Evolutionary conservation across 2,113 vertebrate genomes (phyloP).

Genomic region (Heterotis niloticus): DNA sequence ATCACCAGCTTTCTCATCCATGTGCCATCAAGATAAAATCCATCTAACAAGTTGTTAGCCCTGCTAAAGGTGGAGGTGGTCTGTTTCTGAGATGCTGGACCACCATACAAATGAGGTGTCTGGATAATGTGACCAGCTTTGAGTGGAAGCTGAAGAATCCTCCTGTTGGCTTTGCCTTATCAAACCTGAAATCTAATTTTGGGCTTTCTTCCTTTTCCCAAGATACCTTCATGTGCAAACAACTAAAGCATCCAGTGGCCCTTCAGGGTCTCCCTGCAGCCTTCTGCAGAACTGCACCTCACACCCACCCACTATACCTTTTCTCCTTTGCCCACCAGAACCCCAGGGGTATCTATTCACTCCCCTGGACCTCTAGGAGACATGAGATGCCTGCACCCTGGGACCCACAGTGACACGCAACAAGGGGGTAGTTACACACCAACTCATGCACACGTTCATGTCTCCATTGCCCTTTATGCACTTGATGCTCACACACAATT

Average conservation of each 20-base stretch:
- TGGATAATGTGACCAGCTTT: too few relatives aligned
- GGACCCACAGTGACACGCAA: too few relatives aligned
- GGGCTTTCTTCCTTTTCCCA: neutral
- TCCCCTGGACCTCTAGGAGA: neutral
- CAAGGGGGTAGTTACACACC: too few relatives aligned
- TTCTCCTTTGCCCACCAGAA: conserved; percentile 4
- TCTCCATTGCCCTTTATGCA: too few relatives aligned
- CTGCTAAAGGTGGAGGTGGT: too few relatives aligned
- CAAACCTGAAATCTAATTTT: neutral
- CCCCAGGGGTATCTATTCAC: neutral
- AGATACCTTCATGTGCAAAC: conserved; percentile 26
- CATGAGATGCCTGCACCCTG: too few relatives aligned
- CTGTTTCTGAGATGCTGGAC: neutral
- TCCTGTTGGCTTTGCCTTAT: conserved; percentile 34
- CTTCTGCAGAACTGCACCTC: neutral
- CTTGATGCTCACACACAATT: too few relatives aligned
- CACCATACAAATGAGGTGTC: neutral
- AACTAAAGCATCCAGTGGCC: conserved; percentile 22
- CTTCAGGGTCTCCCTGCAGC: conserved; percentile 15
- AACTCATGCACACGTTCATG: too few relatives aligned
- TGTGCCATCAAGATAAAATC: neutral
- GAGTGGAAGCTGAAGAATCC: neutral
- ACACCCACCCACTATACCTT: conserved; percentile 16
- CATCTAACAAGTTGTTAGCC: neutral
- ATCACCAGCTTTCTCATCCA: neutral